phyloP scores from a whole-genome alignment of 37 sponge, comb jelly and placozoan species.

The Spongilla lacustris region DNA sequence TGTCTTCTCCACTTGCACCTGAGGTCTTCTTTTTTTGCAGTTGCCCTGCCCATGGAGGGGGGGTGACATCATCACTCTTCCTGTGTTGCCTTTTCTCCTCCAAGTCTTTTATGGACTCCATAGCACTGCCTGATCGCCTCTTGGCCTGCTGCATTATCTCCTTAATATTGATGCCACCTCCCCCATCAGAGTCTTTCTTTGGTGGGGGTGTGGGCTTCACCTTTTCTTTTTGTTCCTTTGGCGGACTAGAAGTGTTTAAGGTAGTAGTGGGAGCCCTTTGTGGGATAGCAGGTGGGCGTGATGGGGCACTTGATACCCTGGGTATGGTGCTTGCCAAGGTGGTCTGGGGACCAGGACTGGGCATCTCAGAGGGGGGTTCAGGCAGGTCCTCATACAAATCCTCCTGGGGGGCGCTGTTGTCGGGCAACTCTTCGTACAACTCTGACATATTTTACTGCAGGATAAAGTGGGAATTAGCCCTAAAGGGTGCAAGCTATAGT shows the following conservation, averaged over 20 bases:
- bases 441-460: constrained; percentile 17
- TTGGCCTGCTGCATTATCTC: constrained; percentile 50
- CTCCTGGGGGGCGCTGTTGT: constrained; percentile 10
- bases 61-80: constrained; percentile 21
- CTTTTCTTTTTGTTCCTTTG: background rate
- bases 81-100: constrained; percentile 32
- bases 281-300: constrained; percentile 30
- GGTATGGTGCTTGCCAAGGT: background rate
- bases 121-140: background rate
- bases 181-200: background rate
- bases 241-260: background rate
- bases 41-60: constrained; percentile 52
- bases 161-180: constrained; percentile 45
- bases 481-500: too few species aligned
- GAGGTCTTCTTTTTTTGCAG: background rate
- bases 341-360: background rate
- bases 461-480: too few species aligned
- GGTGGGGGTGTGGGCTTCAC: background rate
- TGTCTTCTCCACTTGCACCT: background rate
- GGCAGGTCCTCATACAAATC: constrained; percentile 64
- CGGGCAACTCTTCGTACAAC: constrained; percentile 68
- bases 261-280: constrained; percentile 32
- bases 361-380: background rate
- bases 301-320: background rate
- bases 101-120: constrained; percentile 29